Evolutionary conservation across 2,113 vertebrate genomes (phyloP).

Genomic region (Calidris pygmaea): DNA sequence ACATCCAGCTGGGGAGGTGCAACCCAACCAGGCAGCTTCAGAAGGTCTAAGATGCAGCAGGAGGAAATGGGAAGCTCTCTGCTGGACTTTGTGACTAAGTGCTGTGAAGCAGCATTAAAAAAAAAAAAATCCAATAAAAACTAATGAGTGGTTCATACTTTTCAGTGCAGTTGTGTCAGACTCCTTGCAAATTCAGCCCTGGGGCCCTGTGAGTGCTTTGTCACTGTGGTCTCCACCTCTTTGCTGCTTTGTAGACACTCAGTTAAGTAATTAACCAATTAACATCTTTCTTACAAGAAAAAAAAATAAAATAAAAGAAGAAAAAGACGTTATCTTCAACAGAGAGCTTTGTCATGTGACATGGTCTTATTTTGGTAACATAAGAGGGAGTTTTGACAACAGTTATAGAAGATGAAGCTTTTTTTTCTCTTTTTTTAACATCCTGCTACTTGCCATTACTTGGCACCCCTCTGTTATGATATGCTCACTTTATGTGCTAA

Average conservation of each 20-base stretch:
- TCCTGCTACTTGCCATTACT: not conserved
- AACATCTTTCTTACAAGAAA: not conserved
- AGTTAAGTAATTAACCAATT: not conserved
- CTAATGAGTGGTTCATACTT: not conserved
- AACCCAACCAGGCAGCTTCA: not conserved
- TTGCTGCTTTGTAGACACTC: not conserved
- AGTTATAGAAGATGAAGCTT: not conserved
- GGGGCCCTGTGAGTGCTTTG: not conserved
- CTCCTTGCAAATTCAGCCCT: not conserved
- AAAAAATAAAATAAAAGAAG: not conserved
- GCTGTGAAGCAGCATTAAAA: not conserved
- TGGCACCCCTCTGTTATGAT: not conserved
- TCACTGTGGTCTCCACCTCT: not conserved
- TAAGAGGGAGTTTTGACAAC: not conserved
- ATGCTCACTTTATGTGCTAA: not conserved
- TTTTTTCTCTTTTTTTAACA: not conserved
- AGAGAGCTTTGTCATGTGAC: not conserved
- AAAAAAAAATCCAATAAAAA: not conserved
- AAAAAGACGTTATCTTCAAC: not conserved
- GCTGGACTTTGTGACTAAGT: not conserved
- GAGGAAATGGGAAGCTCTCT: not conserved
- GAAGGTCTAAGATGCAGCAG: not conserved
- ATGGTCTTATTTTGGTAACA: not conserved
- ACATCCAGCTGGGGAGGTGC: not conserved
- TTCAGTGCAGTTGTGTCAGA: not conserved